A percentile compares a stretch with the other conserved stretches of the same genome.
phyloP scores from a whole-genome alignment of 2,797 vertebrate genomes.

The Staurois parvus region DNA sequence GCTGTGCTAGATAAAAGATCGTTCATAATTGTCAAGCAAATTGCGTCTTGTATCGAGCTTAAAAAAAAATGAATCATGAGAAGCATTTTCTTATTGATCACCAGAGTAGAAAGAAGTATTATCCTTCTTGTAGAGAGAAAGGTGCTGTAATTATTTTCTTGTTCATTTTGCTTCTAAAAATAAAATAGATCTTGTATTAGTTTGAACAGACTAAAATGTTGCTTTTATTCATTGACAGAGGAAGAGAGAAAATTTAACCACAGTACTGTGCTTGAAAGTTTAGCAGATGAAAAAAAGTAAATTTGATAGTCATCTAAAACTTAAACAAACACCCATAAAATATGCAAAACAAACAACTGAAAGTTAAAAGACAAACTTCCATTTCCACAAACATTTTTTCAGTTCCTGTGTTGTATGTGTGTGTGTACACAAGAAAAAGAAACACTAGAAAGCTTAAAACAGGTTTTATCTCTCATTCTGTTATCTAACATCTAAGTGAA shows the following conservation, averaged over 20 bases:
- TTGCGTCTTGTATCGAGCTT: slow-evolving; percentile 62
- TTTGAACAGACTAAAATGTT: slow-evolving; percentile 25
- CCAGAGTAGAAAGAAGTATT: slow-evolving; percentile 60
- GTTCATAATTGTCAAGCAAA: slow-evolving; percentile 63
- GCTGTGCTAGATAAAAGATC: slow-evolving; percentile 63
- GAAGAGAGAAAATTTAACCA: not conserved
- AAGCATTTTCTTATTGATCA: slow-evolving; percentile 63
- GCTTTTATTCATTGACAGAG: slow-evolving; percentile 26
- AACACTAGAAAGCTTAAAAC: no score
- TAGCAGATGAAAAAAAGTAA: not conserved
- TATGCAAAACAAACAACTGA: not conserved
- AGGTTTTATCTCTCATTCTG: no score
- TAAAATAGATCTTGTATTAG: slow-evolving; percentile 46
- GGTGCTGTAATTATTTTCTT: slow-evolving; percentile 56
- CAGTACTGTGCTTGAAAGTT: slow-evolving; percentile 1
- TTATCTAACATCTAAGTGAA: no score
- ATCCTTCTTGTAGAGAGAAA: slow-evolving; percentile 48
- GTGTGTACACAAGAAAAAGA: no score
- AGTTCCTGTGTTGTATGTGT: no score
- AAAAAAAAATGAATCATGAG: slow-evolving; percentile 64
- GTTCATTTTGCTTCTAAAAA: slow-evolving; percentile 44
- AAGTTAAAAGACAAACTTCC: no score
- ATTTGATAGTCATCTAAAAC: not conserved
- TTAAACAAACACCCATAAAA: not conserved
- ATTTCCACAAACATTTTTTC: no score